Evolutionary conservation across 2,797 vertebrate genomes (phyloP).

Genomic region (Adrianichthys oophorus): DNA sequence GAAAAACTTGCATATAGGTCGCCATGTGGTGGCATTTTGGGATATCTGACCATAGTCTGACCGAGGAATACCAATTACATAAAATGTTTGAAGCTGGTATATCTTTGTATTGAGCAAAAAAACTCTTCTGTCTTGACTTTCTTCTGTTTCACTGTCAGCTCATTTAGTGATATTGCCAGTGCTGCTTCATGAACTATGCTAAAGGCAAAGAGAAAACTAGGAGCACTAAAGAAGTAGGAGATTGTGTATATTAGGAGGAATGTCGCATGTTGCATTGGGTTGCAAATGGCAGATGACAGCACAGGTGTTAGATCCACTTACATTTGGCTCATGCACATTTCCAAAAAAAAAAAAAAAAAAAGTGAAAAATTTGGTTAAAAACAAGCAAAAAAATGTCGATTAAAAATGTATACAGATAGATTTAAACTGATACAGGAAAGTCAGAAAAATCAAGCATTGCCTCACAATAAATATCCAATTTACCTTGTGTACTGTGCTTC

Average conservation of each 20-base stretch:
- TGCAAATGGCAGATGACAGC: slow-evolving; percentile 14
- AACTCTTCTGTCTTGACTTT: slow-evolving; percentile 46
- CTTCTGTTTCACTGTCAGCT: slow-evolving; percentile 40
- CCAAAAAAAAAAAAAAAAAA: no score
- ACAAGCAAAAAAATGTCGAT: no score
- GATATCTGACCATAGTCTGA: no score
- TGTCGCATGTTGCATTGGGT: slow-evolving; percentile 17
- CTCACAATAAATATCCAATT: no score
- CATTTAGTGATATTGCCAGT: slow-evolving; percentile 54
- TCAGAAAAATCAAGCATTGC: no score
- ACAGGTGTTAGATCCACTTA: not conserved
- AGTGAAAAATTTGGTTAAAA: no score
- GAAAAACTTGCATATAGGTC: no score
- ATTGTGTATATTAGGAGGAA: slow-evolving; percentile 23
- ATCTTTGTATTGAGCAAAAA: slow-evolving; percentile 43
- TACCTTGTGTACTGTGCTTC: no score
- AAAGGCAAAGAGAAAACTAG: not conserved
- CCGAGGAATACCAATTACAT: slow-evolving; percentile 15
- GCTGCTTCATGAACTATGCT: not conserved
- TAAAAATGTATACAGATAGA: no score
- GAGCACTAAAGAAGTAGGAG: slow-evolving; percentile 1
- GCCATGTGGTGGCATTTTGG: no score
- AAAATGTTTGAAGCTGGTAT: slow-evolving; percentile 40
- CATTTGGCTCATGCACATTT: not conserved
- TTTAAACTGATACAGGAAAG: no score